These are phyloP conservation scores for Brachyptera putata DNA, from an alignment of 2,888 invertebrate genomes.

Conservation along the genomic window DNA sequence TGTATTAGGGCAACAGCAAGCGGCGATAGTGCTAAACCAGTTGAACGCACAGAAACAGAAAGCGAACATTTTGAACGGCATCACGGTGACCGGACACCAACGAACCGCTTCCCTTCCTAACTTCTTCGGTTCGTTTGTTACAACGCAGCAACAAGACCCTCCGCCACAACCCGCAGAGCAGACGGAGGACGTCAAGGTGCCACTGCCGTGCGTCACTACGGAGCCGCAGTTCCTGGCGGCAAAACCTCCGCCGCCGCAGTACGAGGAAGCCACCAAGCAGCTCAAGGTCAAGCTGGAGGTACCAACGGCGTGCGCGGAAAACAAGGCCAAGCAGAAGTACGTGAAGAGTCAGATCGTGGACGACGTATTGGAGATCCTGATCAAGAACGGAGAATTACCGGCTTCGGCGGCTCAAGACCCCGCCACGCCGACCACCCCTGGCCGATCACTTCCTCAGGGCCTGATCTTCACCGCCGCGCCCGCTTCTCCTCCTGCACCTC, in stretches of 20 bases:
- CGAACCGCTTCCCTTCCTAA: constrained; percentile 56
- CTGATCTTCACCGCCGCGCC: constrained; percentile 38
- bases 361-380: constrained; percentile 89
- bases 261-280: constrained; percentile 65
- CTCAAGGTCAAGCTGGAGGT: constrained; percentile 45
- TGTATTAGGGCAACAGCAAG: constrained; percentile 32
- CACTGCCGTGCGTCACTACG: constrained; percentile 40
- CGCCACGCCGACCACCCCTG: constrained; percentile 53
- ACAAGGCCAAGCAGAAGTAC: constrained; percentile 32
- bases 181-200: constrained; percentile 39
- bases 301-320: neutral
- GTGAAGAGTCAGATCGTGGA: constrained; percentile 78
- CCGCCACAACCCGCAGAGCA: constrained; percentile 1
- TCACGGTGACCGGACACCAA: constrained; percentile 33
- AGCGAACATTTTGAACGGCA: constrained; percentile 3
- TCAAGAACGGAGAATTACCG: constrained; percentile 88
- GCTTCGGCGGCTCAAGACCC: constrained; percentile 79
- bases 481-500: constrained; percentile 37
- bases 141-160: constrained; percentile 17
- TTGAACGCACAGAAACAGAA: constrained; percentile 32
- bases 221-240: constrained; percentile 40
- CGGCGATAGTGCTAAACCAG: constrained; percentile 34
- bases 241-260: constrained; percentile 62
- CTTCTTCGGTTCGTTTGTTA: constrained; percentile 47
- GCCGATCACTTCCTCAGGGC: constrained; percentile 44